Evolutionary conservation across 2,113 vertebrate genomes (phyloP).

Genomic region (Alectura lathami): DNA sequence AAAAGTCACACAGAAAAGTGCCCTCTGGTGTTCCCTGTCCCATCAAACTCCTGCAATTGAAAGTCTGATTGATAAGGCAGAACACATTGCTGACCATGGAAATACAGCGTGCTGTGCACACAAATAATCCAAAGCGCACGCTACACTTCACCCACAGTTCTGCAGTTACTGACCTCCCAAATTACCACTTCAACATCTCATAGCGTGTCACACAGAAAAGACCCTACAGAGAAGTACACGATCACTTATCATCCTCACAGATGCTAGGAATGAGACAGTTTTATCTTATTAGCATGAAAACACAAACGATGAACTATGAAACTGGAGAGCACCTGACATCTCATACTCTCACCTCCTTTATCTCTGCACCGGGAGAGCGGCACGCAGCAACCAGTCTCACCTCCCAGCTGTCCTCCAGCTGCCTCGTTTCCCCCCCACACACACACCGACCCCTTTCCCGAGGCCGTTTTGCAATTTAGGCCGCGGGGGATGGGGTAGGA

Average conservation of each 20-base stretch:
- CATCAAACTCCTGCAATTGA: background rate
- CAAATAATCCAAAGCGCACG: background rate
- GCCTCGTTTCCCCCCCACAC: rapidly evolving
- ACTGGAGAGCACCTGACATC: background rate
- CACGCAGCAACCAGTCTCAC: background rate
- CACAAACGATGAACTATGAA: rapidly evolving
- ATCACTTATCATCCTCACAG: background rate
- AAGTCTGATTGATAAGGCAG: background rate
- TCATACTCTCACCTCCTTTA: background rate
- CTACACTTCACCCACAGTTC: rapidly evolving
- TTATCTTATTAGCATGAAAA: rapidly evolving
- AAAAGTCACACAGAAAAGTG: background rate
- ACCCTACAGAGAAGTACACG: rapidly evolving
- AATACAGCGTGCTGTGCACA: rapidly evolving
- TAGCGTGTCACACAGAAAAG: background rate
- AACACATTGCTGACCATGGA: background rate
- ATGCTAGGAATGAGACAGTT: background rate
- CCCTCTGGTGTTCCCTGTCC: background rate
- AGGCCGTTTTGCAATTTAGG: background rate
- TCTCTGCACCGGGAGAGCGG: background rate
- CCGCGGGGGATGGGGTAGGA: rapidly evolving
- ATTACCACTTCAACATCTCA: background rate
- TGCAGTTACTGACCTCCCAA: background rate
- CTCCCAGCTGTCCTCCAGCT: background rate
- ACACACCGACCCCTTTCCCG: rapidly evolving